phyloP scores from a whole-genome alignment of 2,113 vertebrate species.

The western clawed frog (Xenopus tropicalis) region DNA sequence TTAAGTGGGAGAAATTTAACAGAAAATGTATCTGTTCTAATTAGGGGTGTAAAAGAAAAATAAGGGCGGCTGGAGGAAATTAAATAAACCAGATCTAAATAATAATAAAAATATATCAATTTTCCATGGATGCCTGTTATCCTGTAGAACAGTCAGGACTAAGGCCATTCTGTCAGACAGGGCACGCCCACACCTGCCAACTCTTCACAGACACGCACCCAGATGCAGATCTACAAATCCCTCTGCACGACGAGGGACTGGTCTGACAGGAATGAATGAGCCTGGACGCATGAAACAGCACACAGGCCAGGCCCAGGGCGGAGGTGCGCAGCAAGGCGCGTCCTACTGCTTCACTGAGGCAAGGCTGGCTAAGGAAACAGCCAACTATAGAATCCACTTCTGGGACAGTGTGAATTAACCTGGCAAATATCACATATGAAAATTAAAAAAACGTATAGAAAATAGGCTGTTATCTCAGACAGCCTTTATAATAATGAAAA shows the following conservation, averaged over 20 bases:
- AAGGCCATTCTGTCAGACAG: constrained; percentile 4
- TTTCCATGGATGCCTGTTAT: too few relatives aligned
- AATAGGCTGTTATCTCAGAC: too few relatives aligned
- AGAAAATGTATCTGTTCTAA: too few relatives aligned
- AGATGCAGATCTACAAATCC: neutral
- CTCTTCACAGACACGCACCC: neutral
- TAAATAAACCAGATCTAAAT: too few relatives aligned
- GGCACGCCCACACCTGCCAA: constrained; percentile 14
- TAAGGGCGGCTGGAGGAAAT: too few relatives aligned
- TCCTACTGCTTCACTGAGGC: constrained; percentile 1
- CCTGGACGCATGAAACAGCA: neutral
- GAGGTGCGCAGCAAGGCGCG: neutral
- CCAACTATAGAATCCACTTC: neutral
- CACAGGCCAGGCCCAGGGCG: constrained; percentile 9
- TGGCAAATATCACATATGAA: too few relatives aligned
- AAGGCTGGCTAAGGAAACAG: neutral
- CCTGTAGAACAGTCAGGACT: neutral
- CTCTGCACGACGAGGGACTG: neutral
- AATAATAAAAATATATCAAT: too few relatives aligned
- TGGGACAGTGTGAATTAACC: too few relatives aligned
- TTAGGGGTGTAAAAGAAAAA: too few relatives aligned
- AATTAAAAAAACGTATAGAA: too few relatives aligned
- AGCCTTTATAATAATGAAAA: too few relatives aligned
- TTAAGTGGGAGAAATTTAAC: too few relatives aligned
- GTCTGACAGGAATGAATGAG: constrained; percentile 32